These are phyloP conservation scores for Percopsis omiscomaycus DNA, from an alignment of 2,797 vertebrate genomes.

Conservation along the genomic window DNA sequence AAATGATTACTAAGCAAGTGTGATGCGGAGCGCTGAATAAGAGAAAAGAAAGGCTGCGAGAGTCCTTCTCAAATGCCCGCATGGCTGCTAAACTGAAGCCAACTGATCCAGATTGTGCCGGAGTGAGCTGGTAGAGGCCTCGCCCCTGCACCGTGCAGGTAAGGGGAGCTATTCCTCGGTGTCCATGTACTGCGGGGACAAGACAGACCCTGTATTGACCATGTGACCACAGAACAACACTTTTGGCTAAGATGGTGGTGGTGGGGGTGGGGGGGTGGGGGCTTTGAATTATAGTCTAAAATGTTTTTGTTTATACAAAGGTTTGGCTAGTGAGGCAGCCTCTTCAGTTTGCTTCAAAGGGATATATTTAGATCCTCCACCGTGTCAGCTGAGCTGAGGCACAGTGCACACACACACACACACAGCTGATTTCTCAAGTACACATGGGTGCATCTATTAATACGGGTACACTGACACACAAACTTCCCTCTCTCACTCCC, in stretches of 20 bases:
- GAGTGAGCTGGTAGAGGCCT: no score
- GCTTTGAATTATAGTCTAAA: slow-evolving; percentile 38
- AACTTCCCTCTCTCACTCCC: slow-evolving; percentile 16
- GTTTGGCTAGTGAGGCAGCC: slow-evolving; percentile 41
- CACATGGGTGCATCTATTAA: neutral
- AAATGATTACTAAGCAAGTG: neutral
- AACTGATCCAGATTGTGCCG: no score
- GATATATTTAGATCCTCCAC: slow-evolving; percentile 62
- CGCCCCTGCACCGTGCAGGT: no score
- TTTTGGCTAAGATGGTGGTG: neutral
- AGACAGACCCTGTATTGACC: neutral
- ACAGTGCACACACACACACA: slow-evolving; percentile 13
- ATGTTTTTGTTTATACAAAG: slow-evolving; percentile 39
- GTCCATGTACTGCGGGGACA: neutral
- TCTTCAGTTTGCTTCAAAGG: slow-evolving; percentile 64
- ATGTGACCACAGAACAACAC: neutral
- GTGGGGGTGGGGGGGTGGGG: slow-evolving; percentile 2
- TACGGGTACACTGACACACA: neutral
- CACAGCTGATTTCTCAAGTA: neutral
- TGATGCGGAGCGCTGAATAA: neutral
- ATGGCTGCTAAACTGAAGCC: no score
- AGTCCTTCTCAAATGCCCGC: no score
- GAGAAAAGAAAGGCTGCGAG: neutral
- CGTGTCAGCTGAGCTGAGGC: slow-evolving; percentile 58
- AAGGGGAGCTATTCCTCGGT: no score